Percentiles rank a stretch among this genome's conserved stretches.
Evolutionary conservation across 2,888 invertebrate species (phyloP).

Genomic region (Tupiocoris notatus): DNA sequence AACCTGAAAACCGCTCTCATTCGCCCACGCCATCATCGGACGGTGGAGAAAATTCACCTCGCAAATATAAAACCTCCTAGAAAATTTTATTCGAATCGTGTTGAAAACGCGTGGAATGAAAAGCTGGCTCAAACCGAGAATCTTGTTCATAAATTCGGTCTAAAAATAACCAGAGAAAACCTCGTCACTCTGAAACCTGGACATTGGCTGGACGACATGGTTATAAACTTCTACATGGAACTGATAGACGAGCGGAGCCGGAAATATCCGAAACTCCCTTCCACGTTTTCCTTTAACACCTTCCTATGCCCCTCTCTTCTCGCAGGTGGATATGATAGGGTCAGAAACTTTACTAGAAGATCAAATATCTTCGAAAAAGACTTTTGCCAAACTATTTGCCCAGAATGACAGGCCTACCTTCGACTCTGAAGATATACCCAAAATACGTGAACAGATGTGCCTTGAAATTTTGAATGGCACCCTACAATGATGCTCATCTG

Average conservation of each 20-base stretch:
- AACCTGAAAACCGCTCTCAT: constrained; percentile 21
- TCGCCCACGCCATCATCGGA: constrained; percentile 8
- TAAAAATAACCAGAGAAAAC: constrained; percentile 1
- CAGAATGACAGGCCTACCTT: no score
- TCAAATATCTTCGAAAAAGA: no score
- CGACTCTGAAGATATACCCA: no score
- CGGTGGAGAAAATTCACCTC: constrained; percentile 19
- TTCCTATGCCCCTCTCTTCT: neutral
- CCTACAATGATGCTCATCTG: no score
- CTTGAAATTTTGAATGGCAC: no score
- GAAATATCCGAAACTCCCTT: neutral
- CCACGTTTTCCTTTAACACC: neutral
- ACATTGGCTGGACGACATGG: neutral
- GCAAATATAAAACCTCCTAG: constrained; percentile 31
- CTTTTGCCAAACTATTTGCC: no score
- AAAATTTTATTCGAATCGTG: neutral
- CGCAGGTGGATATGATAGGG: constrained; percentile 14
- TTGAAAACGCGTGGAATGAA: neutral
- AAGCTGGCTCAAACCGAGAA: no score
- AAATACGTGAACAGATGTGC: no score
- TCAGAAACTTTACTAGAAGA: neutral
- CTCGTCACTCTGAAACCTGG: neutral
- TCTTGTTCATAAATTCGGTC: neutral
- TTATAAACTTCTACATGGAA: neutral
- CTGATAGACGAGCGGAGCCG: neutral